Conservation (phyloP, 2,888 invertebrate genomes). For the Melanotus villosus region DNA sequence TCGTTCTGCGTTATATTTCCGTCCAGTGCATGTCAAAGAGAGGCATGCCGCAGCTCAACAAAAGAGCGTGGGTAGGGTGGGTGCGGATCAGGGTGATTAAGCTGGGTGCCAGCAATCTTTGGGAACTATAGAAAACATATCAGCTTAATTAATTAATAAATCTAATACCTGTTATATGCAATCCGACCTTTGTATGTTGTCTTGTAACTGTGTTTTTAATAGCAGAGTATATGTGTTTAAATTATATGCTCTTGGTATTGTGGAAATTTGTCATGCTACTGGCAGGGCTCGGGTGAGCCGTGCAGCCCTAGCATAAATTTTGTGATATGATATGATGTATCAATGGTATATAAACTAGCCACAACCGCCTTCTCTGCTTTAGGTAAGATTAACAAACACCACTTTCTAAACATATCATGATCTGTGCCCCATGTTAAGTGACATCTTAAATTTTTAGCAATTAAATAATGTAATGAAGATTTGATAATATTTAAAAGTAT, state of each 20-base stretch:
- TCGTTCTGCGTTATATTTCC: constrained; percentile 68
- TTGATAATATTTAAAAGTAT: constrained; percentile 70
- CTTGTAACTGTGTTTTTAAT: constrained; percentile 68
- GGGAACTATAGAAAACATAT: constrained; percentile 82
- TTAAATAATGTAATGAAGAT: constrained; percentile 67
- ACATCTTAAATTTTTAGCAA: constrained; percentile 71
- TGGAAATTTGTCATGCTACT: constrained; percentile 56
- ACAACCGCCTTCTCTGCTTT: constrained; percentile 72
- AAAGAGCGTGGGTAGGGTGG: constrained; percentile 67
- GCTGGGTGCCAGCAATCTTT: constrained; percentile 67
- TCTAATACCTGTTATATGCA: constrained; percentile 70
- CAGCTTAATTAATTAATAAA: constrained; percentile 76
- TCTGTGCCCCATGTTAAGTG: constrained; percentile 82
- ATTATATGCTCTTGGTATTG: constrained; percentile 63
- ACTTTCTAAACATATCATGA: constrained; percentile 85
- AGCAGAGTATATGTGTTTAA: constrained; percentile 63
- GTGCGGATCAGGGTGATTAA: constrained; percentile 67
- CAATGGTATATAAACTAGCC: constrained; percentile 65
- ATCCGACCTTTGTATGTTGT: constrained; percentile 69
- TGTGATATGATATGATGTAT: constrained; percentile 65
- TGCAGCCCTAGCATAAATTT: constrained; percentile 56
- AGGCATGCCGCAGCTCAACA: constrained; percentile 66
- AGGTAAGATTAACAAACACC: constrained; percentile 76
- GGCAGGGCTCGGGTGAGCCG: constrained; percentile 26
- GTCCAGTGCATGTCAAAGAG: constrained; percentile 67